These are phyloP conservation scores for Neuroterus valhalla DNA, from an alignment of 1,140 invertebrate species.

Conservation along the genomic window DNA sequence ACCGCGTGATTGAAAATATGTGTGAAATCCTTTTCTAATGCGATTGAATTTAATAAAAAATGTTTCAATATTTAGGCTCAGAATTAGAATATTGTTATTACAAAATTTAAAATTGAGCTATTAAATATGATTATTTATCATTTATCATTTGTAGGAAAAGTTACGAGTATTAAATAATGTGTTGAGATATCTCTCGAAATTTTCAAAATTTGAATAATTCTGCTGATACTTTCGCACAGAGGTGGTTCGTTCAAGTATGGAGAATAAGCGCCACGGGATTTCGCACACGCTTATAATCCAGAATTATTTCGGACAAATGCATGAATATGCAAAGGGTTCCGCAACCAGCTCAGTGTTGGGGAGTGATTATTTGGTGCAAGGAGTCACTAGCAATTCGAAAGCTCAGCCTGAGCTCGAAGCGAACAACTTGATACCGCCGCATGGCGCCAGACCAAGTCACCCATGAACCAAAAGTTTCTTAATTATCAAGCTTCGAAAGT, in stretches of 20 bases:
- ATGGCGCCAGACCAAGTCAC: constrained; percentile 41
- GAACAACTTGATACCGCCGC: constrained; percentile 49
- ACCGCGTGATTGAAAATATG: no score
- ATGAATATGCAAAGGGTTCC: constrained; percentile 60
- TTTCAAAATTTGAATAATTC: constrained; percentile 18
- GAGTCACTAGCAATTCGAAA: constrained; percentile 49
- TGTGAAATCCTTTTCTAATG: no score
- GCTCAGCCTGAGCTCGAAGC: constrained; percentile 43
- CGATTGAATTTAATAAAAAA: no score
- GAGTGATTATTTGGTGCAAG: constrained; percentile 51
- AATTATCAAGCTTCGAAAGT: constrained; percentile 41
- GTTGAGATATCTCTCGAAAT: constrained; percentile 35
- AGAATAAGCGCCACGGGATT: constrained; percentile 46
- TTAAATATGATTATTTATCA: background rate
- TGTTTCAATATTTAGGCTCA: no score
- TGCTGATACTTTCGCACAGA: constrained; percentile 19
- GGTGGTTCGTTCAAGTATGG: constrained; percentile 34
- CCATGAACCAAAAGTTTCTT: constrained; percentile 49
- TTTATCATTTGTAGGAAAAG: constrained; percentile 6
- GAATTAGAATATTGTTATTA: no score
- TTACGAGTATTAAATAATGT: constrained; percentile 35
- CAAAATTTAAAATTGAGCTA: no score
- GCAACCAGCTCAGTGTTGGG: constrained; percentile 45
- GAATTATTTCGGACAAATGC: constrained; percentile 54
- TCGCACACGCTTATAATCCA: constrained; percentile 46